Evolutionary conservation across 2,888 invertebrate species (phyloP), one percentile per base, ranked within the genome.

Genomic region (Yponomeuta cagnagella): DNA sequence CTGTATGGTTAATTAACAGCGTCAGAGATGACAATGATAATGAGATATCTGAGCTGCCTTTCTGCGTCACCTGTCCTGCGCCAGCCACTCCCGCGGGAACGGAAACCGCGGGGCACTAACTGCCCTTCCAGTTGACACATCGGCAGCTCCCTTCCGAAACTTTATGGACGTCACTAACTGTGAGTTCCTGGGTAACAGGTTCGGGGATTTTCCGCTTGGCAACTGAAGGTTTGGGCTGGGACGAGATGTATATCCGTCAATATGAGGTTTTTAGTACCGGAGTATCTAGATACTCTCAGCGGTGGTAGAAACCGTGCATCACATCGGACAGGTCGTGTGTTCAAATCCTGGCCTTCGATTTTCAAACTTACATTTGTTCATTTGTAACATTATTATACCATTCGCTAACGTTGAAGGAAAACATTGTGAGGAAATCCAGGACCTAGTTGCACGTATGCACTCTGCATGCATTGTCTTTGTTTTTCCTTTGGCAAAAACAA

Each of bases 101-200:
- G 91, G 91, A 91, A 87, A 87, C 83, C 76, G 83, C 81, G 84
- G 89, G 83, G 78, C 77, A 87, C 80, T 90, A 89, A 90, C 85
- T 87, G 91, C 89, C 89, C 90, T 89, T 89, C 86, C 85, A 85
- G 88, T 88, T 87, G 88, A 83, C 88, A 84, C 87, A 87, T 90
- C 89, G 89, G 86, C 78, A 78, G 79, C 81, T 82, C 87, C 87
- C 88, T 87, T 86, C 89, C 86, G 83, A 87, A 58, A 88, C 84
- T 88, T 83, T 87, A 89, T 89, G 83, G 89, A 89, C 89, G 88
- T 87, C 52, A 12, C 52, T 58, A 58, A 58, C 52, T 84, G 80
- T 84, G 84, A 86, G 65, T 81, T 84, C 83, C 80, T 74, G 75
- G 74, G 75, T 75, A 76, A 73, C 73, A 74, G 78, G 75, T 80